A percentile compares a stretch with the other conserved stretches of the same genome.
phyloP scores from a whole-genome alignment of 1,140 invertebrate species.

The Apis florea region DNA sequence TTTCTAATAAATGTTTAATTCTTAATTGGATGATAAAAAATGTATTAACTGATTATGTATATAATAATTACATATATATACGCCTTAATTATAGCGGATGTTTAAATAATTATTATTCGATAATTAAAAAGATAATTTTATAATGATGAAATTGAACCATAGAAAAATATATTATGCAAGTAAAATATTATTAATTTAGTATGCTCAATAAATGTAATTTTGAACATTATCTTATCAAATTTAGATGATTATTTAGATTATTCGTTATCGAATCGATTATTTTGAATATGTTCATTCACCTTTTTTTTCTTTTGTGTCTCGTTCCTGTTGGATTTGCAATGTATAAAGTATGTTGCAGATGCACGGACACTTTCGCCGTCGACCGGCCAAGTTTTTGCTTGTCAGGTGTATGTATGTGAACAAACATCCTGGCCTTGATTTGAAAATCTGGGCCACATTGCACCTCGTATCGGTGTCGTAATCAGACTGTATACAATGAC shows the following conservation, averaged over 20 bases:
- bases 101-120: too few species aligned
- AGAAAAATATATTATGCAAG: neutral
- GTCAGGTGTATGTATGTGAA: neutral
- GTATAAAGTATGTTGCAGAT: neutral
- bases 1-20: too few species aligned
- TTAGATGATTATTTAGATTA: too few species aligned
- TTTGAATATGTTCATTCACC: neutral
- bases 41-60: too few species aligned
- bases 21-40: too few species aligned
- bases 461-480: slow-evolving; percentile 14
- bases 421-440: slow-evolving; percentile 50
- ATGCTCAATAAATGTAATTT: neutral
- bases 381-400: slow-evolving; percentile 21
- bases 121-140: too few species aligned
- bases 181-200: neutral
- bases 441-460: slow-evolving; percentile 41
- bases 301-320: neutral
- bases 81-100: too few species aligned
- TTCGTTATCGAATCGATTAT: neutral
- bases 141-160: too few species aligned
- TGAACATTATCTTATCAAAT: slow-evolving; percentile 2
- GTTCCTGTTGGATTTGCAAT: neutral
- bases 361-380: slow-evolving; percentile 37
- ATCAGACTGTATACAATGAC: slow-evolving; percentile 20
- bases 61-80: too few species aligned